Evolutionary conservation across 2,113 vertebrate genomes (phyloP), one percentile per base, ranked within the genome.

Genomic region (Toxostoma redivivum): DNA sequence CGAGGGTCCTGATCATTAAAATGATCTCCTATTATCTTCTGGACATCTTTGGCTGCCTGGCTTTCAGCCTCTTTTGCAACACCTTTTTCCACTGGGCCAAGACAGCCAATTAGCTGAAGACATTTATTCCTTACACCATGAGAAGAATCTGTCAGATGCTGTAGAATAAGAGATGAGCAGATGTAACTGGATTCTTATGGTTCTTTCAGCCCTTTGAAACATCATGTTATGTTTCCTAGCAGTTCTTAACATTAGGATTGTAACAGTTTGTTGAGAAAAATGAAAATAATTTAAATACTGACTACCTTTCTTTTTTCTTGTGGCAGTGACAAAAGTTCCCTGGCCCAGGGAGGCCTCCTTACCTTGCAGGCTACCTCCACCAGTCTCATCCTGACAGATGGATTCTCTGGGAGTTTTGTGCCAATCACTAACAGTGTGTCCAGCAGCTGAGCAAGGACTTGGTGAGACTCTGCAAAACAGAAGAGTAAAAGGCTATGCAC

Each of bases 101-200:
- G 98, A 92, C 98, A 99, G 28, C 99, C 99, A 38, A 99, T 98
- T 47, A 99, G 98, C 92, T 99, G 99, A 45, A 99, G 98, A 94
- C 99, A 99, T 27, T 99, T 99, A 96, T 99, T 99, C 93, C 99
- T 98, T 81, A 99, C 99, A 11, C 99, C 98, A 4, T 99, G 99
- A 56, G 99, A 99, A 6, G 99, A 98, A 88, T 99, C 99, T 10
- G 98, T 98, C 64, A 99, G 98, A 66, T 99, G 98, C 99, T 99
- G 92, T 3, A 17, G 48, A 91, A 85, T 0, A 9, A 86, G 6
- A 78, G 21, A 57, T 5, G 1, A 78, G 31, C 6, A 78, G 42
- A 88, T 2, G 2, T 45, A 62, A 62, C 11, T 15, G 53, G 27
- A 40, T 45, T 64, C 56, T 54, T 21, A 35, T 0, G 1, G 0